Percentiles rank a stretch among this genome's conserved stretches.
phyloP scores from a whole-genome alignment of 1,140 invertebrate species.

The Bombus vancouverensis region DNA sequence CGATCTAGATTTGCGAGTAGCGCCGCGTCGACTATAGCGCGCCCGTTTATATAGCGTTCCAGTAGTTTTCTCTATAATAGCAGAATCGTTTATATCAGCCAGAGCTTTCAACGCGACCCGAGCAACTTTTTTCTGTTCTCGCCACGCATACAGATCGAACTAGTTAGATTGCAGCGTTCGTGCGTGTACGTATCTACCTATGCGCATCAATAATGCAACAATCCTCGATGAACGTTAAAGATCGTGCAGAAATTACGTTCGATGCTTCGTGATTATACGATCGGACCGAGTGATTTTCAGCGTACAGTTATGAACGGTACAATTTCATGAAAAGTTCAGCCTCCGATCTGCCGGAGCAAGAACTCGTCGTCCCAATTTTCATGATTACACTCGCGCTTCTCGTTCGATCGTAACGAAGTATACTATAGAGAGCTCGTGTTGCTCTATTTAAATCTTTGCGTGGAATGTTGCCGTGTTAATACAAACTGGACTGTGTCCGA shows the following conservation, averaged over 20 bases:
- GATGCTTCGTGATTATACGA: background rate
- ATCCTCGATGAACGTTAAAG: background rate
- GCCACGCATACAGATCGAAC: background rate
- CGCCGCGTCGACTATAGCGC: background rate
- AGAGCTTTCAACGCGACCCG: background rate
- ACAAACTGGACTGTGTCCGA: too few species aligned
- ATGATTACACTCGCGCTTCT: background rate
- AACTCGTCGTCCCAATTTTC: background rate
- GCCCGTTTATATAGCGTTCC: background rate
- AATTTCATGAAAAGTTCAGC: background rate
- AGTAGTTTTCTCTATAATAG: too few species aligned
- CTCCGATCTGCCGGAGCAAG: background rate
- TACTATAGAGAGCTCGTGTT: too few species aligned
- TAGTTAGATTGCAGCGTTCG: background rate
- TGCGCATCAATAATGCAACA: background rate
- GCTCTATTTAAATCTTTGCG: conserved; percentile 23
- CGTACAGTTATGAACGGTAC: background rate
- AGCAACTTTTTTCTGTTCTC: background rate
- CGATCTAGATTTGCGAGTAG: background rate
- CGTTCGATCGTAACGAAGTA: background rate
- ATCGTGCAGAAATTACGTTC: background rate
- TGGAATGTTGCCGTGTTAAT: background rate
- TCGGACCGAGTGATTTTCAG: too few species aligned
- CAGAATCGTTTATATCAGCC: too few species aligned
- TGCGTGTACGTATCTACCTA: background rate